A percentile compares a stretch with the other conserved stretches of the same genome.
Conservation (phyloP, 2,113 vertebrate genomes). For the Eonycteris spelaea region DNA sequence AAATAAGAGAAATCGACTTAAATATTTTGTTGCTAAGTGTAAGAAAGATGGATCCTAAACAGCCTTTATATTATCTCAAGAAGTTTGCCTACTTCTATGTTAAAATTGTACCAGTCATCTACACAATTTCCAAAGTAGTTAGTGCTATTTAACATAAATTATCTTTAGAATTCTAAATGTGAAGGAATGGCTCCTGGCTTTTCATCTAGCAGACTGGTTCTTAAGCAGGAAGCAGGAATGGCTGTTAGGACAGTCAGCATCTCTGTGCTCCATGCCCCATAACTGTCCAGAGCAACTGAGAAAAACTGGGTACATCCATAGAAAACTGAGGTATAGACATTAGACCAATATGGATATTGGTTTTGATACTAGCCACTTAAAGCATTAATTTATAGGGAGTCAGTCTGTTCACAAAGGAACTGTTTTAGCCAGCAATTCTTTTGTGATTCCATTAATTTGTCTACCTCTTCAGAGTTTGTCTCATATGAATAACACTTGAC, state of each 20-base stretch:
- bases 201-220: neutral
- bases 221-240: neutral
- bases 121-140: neutral
- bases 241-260: neutral
- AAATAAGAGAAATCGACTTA: neutral
- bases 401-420: neutral
- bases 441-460: neutral
- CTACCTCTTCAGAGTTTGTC: neutral
- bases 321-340: neutral
- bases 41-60: neutral
- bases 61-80: slow-evolving; percentile 29
- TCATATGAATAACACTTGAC: neutral
- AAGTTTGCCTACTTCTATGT: neutral
- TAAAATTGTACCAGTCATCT: slow-evolving; percentile 33
- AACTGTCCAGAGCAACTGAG: neutral
- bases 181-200: neutral
- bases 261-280: neutral
- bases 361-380: neutral
- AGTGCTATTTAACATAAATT: slow-evolving; percentile 44
- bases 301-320: neutral
- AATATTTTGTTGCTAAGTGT: neutral
- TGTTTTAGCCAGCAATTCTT: neutral
- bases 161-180: neutral
- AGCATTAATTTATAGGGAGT: neutral
- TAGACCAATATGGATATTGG: neutral